phyloP scores from a whole-genome alignment of 2,113 vertebrate genomes.

The Prietella phreatophila region DNA sequence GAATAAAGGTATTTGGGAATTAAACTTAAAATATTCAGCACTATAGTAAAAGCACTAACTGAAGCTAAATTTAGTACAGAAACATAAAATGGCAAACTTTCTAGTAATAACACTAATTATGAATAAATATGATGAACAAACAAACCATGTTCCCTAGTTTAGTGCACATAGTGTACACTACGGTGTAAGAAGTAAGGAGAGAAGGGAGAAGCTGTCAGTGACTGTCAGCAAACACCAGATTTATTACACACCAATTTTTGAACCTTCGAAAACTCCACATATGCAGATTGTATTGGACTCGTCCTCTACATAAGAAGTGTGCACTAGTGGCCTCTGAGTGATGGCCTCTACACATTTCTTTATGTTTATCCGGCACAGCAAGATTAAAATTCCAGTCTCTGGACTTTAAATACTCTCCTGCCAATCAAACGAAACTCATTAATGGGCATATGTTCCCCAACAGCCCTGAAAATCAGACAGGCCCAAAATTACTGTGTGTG shows the following conservation, averaged over 20 bases:
- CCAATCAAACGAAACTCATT: conserved; percentile 31
- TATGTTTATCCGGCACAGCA: conserved; percentile 21
- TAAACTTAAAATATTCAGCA: background rate
- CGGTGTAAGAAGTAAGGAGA: too few relatives aligned
- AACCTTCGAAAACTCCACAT: background rate
- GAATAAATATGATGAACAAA: conserved; percentile 1
- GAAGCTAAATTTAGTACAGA: background rate
- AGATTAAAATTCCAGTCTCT: conserved; percentile 23
- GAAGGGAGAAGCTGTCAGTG: background rate
- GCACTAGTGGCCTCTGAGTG: background rate
- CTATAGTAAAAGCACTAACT: background rate
- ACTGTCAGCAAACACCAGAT: background rate
- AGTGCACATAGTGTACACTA: background rate
- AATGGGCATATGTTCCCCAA: conserved; percentile 33
- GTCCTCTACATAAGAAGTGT: background rate
- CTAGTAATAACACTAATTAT: background rate
- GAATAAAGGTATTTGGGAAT: background rate
- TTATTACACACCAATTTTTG: background rate
- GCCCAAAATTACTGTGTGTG: conserved; percentile 29
- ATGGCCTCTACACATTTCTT: background rate
- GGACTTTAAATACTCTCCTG: conserved; percentile 25
- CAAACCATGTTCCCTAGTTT: background rate
- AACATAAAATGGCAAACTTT: background rate
- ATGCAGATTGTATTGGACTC: background rate
- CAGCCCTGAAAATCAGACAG: conserved; percentile 37